Percentiles rank a stretch among this genome's conserved stretches.
Conservation (phyloP, 2,113 vertebrate genomes). For the Blennius ocellaris region DNA sequence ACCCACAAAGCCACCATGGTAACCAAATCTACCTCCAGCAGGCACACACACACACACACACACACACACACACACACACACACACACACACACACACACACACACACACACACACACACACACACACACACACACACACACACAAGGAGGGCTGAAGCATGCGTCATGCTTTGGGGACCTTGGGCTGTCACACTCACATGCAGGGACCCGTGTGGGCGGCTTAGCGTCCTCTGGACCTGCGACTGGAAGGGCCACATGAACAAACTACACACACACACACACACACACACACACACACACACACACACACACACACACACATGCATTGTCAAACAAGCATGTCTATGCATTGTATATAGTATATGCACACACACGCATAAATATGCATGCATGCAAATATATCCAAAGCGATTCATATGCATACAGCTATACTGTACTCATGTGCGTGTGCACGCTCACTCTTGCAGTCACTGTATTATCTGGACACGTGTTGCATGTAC, state of each 20-base stretch:
- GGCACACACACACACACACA: slow-evolving; percentile 18
- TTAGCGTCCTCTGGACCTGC: slow-evolving; percentile 35
- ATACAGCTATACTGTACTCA: too few relatives aligned
- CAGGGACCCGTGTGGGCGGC: slow-evolving; percentile 48
- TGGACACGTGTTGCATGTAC: too few relatives aligned
- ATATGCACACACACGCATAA: too few relatives aligned
- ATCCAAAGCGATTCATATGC: too few relatives aligned
- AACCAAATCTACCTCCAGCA: slow-evolving; percentile 59
- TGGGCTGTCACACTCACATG: slow-evolving; percentile 58
- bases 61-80: slow-evolving; percentile 29
- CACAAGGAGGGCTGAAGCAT: slow-evolving; percentile 18
- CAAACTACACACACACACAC: slow-evolving; percentile 20
- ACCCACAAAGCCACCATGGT: slow-evolving; percentile 62
- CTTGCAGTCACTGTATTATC: too few relatives aligned
- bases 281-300: slow-evolving; percentile 17
- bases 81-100: slow-evolving; percentile 7
- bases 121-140: slow-evolving; percentile 22
- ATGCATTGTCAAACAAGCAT: not conserved
- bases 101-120: slow-evolving; percentile 23
- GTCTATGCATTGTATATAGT: too few relatives aligned
- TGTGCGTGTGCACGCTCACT: too few relatives aligned
- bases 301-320: slow-evolving; percentile 11
- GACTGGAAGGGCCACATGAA: slow-evolving; percentile 8
- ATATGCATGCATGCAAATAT: too few relatives aligned
- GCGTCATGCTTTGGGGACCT: slow-evolving; percentile 62